A percentile compares a stretch with the other conserved stretches of the same genome.
Conservation (phyloP, 1,140 invertebrate species). For the Musca domestica region DNA sequence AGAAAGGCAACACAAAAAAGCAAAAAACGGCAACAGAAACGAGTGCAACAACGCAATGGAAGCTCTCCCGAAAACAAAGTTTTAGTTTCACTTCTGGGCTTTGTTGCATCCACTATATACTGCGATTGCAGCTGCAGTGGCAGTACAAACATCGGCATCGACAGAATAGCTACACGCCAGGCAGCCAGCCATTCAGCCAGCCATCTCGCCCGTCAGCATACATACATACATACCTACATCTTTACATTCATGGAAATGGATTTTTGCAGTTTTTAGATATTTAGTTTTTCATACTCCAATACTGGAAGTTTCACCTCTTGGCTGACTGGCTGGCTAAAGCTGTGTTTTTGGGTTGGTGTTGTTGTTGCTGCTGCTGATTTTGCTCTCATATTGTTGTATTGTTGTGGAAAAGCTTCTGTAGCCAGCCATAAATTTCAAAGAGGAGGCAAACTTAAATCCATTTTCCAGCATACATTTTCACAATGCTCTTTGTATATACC, state of each 20-base stretch:
- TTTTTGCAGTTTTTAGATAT: conserved; percentile 4
- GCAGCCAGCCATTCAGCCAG: background rate
- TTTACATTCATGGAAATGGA: background rate
- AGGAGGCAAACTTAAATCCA: background rate
- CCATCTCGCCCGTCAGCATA: no score
- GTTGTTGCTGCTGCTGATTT: no score
- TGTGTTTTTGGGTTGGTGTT: background rate
- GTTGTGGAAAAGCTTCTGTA: no score
- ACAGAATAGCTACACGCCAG: background rate
- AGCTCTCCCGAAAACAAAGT: background rate
- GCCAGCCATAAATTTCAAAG: no score
- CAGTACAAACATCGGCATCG: background rate
- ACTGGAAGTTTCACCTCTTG: conserved; percentile 11
- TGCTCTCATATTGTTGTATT: no score
- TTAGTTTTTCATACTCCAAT: conserved; percentile 2
- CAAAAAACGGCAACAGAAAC: background rate
- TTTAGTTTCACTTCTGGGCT: conserved; percentile 4
- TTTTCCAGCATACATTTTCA: background rate
- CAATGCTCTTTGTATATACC: no score
- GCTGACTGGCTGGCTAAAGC: background rate
- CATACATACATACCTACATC: conserved; percentile 2
- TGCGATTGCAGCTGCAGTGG: background rate
- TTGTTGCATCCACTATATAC: background rate
- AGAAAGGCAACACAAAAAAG: no score
- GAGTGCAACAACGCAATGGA: conserved; percentile 1